These are phyloP conservation scores for Dermatemys mawii DNA, from an alignment of 2,113 vertebrate genomes.

Conservation along the genomic window DNA sequence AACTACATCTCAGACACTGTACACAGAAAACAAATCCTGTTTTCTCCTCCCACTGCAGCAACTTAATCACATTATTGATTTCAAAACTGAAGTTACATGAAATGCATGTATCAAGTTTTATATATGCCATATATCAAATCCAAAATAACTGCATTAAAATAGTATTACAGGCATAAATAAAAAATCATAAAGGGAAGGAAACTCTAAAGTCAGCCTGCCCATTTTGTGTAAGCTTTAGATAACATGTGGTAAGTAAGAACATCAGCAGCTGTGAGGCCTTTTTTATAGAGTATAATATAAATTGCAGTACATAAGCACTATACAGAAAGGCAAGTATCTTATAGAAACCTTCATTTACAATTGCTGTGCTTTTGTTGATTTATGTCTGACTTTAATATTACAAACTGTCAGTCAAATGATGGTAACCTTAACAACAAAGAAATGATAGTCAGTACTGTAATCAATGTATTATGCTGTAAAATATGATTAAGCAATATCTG, in stretches of 20 bases:
- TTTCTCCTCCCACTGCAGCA: background rate
- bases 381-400: background rate
- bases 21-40: conserved; percentile 9
- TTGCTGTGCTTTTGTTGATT: background rate
- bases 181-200: background rate
- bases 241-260: background rate
- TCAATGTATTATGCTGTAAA: background rate
- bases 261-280: background rate
- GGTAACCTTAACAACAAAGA: background rate
- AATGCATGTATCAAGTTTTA: background rate
- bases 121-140: background rate
- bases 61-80: background rate
- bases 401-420: background rate
- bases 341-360: conserved; percentile 1
- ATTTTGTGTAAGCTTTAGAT: background rate
- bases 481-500: background rate
- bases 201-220: background rate
- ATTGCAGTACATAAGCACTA: background rate
- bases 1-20: background rate
- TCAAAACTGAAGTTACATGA: background rate
- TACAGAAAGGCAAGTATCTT: background rate
- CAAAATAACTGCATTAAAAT: background rate
- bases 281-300: background rate
- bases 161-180: background rate
- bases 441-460: background rate